Evolutionary conservation across 2,888 invertebrate species (phyloP).

Genomic region (Rhamnusium bicolor): DNA sequence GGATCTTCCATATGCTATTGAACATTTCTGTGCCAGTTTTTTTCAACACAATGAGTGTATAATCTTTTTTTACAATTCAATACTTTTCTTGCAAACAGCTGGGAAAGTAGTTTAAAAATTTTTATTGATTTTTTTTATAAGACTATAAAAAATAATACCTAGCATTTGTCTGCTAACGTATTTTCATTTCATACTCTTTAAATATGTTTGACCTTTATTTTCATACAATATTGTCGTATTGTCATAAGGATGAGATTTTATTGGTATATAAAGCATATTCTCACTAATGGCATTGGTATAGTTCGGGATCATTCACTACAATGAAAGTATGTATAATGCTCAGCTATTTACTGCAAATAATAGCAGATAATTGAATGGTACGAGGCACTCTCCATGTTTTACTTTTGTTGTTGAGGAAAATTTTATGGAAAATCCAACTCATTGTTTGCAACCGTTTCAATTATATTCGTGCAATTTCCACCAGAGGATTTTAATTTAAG

Average conservation of each 20-base stretch:
- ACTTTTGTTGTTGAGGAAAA: slow-evolving; percentile 8
- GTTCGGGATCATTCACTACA: background rate
- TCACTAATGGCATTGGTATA: background rate
- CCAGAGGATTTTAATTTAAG: background rate
- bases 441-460: slow-evolving; percentile 27
- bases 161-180: too few relatives aligned
- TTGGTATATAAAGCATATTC: background rate
- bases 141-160: too few relatives aligned
- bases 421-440: slow-evolving; percentile 26
- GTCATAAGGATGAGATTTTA: background rate
- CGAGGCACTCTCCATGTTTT: slow-evolving; percentile 10
- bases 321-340: slow-evolving; percentile 13
- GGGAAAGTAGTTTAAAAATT: too few relatives aligned
- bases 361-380: slow-evolving; percentile 29
- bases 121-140: too few relatives aligned
- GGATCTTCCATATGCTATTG: too few relatives aligned
- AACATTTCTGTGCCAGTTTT: too few relatives aligned
- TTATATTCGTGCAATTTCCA: slow-evolving; percentile 5
- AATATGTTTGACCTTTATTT: background rate
- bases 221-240: background rate
- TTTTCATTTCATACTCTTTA: too few relatives aligned
- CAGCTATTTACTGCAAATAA: slow-evolving; percentile 1
- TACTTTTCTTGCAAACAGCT: too few relatives aligned
- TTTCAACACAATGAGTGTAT: too few relatives aligned
- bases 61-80: too few relatives aligned